A percentile compares a stretch with the other conserved stretches of the same genome.
Evolutionary conservation across 2,888 invertebrate genomes (phyloP).

Genomic region (Nephrocerus scutellatus): DNA sequence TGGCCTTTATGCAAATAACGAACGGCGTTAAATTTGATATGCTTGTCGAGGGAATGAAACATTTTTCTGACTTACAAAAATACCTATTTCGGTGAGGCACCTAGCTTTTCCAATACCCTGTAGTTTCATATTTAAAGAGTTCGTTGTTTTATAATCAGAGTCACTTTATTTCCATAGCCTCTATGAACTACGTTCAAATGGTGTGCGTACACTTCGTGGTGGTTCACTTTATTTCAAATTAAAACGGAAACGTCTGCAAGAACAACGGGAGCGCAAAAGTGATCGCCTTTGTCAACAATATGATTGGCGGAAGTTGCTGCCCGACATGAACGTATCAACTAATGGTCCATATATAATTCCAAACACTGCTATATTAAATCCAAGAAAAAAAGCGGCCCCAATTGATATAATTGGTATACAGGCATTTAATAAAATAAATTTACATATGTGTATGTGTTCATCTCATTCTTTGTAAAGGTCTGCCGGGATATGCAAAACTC

Average conservation of each 20-base stretch:
- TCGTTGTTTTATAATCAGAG: background rate
- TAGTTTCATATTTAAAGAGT: background rate
- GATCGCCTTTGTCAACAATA: constrained; percentile 20
- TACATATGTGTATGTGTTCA: background rate
- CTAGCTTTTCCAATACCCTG: background rate
- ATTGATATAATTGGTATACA: constrained; percentile 40
- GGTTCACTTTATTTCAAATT: constrained; percentile 61
- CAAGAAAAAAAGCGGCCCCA: constrained; percentile 42
- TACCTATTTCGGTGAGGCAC: constrained; percentile 50
- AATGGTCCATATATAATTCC: constrained; percentile 30
- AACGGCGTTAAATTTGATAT: constrained; percentile 66
- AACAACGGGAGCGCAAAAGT: constrained; percentile 31
- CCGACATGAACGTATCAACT: constrained; percentile 33
- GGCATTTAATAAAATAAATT: background rate
- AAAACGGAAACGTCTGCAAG: constrained; percentile 49
- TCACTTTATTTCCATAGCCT: constrained; percentile 44
- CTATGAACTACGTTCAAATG: constrained; percentile 61
- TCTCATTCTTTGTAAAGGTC: constrained; percentile 52
- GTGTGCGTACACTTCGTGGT: constrained; percentile 60
- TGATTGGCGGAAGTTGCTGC: constrained; percentile 34
- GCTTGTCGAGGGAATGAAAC: constrained; percentile 67
- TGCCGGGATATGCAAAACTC: constrained; percentile 74
- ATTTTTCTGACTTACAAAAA: constrained; percentile 61
- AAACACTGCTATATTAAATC: constrained; percentile 28
- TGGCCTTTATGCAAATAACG: constrained; percentile 70